Evolutionary conservation across 2,888 invertebrate species (phyloP).

Genomic region (Pollenia griseotomentosa): DNA sequence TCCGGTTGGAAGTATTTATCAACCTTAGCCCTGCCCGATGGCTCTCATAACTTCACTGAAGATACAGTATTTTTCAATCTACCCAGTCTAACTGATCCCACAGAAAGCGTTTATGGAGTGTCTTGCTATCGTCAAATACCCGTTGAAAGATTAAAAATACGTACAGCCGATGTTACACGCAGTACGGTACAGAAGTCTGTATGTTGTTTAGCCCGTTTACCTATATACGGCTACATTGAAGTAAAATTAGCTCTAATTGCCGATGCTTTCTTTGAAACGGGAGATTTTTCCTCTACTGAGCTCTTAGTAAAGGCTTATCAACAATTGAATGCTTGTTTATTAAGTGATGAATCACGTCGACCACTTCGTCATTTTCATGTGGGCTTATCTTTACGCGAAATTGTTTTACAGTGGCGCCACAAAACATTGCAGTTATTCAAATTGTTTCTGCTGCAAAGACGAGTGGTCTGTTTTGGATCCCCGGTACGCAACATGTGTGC

Average conservation of each 20-base stretch:
- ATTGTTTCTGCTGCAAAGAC: conserved; percentile 93
- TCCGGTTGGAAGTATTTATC: conserved; percentile 97
- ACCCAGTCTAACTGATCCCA: conserved; percentile 93
- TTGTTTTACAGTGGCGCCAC: conserved; percentile 90
- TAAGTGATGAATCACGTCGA: conserved; percentile 86
- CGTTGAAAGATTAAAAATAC: conserved; percentile 96
- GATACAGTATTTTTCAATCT: conserved; percentile 98
- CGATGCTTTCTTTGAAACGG: conserved; percentile 98
- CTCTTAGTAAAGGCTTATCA: conserved; percentile 95
- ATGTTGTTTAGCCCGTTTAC: conserved; percentile 95
- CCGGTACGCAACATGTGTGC: conserved; percentile 96
- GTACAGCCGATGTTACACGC: conserved; percentile 97
- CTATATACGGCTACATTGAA: conserved; percentile 97
- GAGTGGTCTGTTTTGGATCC: conserved; percentile 95
- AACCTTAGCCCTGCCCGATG: conserved; percentile 98
- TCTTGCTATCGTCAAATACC: conserved; percentile 99
- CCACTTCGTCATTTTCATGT: conserved; percentile 83
- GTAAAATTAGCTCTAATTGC: conserved; percentile 98
- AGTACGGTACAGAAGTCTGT: conserved; percentile 99
- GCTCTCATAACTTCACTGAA: conserved; percentile 97
- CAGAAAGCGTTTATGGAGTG: conserved; percentile 95
- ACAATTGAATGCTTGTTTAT: conserved; percentile 92
- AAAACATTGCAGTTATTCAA: conserved; percentile 97
- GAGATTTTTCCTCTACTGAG: conserved; percentile 94
- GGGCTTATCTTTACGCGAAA: conserved; percentile 83